phyloP scores from a whole-genome alignment of 2,797 vertebrate species.

The Rousettus madagascariensis region DNA sequence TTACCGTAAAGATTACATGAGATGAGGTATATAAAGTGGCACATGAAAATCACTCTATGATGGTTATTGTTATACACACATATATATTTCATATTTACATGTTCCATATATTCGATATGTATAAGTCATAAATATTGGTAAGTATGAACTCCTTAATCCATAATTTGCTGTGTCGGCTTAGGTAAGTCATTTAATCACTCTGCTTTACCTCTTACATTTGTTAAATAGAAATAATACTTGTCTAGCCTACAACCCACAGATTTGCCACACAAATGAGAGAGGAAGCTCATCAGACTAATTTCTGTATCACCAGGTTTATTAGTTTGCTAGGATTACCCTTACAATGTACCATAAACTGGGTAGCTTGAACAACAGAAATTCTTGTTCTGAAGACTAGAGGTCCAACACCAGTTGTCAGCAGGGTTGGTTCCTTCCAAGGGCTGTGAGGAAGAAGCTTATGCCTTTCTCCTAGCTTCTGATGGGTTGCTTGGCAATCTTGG shows the following conservation, averaged over 20 bases:
- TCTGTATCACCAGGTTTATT: not conserved
- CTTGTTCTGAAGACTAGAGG: not conserved
- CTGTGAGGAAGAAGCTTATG: not conserved
- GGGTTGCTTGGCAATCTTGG: not conserved
- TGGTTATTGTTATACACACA: not conserved
- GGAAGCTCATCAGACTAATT: not conserved
- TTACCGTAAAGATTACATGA: not conserved
- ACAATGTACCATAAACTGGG: not conserved
- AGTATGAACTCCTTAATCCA: not conserved
- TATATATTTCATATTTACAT: not conserved
- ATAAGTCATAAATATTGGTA: not conserved
- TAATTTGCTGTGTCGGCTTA: not conserved
- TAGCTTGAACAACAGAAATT: not conserved
- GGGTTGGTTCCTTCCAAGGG: not conserved
- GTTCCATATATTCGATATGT: not conserved
- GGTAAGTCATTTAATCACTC: not conserved
- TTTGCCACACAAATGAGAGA: not conserved
- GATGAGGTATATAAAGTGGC: not conserved
- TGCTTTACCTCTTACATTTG: not conserved
- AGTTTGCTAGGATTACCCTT: not conserved
- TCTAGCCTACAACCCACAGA: not conserved
- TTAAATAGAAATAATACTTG: not conserved
- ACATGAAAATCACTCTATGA: not conserved
- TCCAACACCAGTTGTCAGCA: not conserved
- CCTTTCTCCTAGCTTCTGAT: not conserved